These are phyloP conservation scores for Laodelphax striatellus DNA, from an alignment of 1,140 invertebrate genomes.

Conservation along the genomic window DNA sequence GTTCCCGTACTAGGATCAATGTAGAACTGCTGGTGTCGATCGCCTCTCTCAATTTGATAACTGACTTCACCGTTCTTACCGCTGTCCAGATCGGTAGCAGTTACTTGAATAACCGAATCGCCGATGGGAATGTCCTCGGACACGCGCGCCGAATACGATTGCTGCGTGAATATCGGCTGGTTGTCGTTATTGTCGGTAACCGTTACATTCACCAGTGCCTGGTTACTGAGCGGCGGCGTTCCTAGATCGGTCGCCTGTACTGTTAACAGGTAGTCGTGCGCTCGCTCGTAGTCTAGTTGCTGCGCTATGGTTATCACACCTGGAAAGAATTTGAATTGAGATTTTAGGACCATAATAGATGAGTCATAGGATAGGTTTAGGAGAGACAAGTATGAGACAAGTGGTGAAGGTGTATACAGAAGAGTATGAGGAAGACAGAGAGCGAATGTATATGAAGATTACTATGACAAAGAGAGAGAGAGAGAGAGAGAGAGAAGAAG, in stretches of 20 bases:
- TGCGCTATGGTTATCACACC: slow-evolving; percentile 64
- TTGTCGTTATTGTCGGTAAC: slow-evolving; percentile 86
- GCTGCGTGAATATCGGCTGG: slow-evolving; percentile 67
- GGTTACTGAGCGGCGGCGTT: slow-evolving; percentile 69
- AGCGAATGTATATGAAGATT: too few relatives aligned
- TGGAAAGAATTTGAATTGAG: too few relatives aligned
- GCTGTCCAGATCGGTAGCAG: slow-evolving; percentile 70
- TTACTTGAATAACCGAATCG: slow-evolving; percentile 56
- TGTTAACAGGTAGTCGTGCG: slow-evolving; percentile 76
- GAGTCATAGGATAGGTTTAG: too few relatives aligned
- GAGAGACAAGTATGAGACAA: too few relatives aligned
- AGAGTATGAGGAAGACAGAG: too few relatives aligned
- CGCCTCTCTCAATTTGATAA: slow-evolving; percentile 70
- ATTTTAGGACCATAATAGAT: too few relatives aligned
- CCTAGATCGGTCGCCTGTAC: slow-evolving; percentile 83
- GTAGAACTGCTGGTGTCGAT: slow-evolving; percentile 61
- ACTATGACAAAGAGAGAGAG: too few relatives aligned
- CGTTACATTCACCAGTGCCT: slow-evolving; percentile 78
- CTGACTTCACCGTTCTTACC: slow-evolving; percentile 62
- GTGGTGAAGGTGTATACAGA: too few relatives aligned
- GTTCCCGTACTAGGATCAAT: slow-evolving; percentile 70
- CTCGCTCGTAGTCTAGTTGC: slow-evolving; percentile 72
- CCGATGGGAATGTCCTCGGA: slow-evolving; percentile 63
- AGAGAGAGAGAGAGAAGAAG: too few relatives aligned
- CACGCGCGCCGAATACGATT: slow-evolving; percentile 64